Conservation (phyloP, 2,888 invertebrate species). For the Oeneis ivallda region DNA sequence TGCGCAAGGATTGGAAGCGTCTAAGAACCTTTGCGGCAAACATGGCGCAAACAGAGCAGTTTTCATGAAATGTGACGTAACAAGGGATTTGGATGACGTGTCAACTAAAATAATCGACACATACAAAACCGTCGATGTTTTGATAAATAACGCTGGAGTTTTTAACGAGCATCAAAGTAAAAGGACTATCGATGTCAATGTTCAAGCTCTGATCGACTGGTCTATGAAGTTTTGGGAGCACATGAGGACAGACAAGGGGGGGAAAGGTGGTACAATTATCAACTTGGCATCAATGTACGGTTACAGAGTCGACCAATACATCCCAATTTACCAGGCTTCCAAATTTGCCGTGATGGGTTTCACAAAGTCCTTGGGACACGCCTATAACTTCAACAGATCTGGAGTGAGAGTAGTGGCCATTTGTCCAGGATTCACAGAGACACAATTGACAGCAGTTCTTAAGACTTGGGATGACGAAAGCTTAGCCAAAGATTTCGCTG, state of each 20-base stretch:
- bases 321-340: slow-evolving; percentile 83
- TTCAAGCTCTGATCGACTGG: slow-evolving; percentile 57
- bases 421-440: slow-evolving; percentile 79
- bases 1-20: slow-evolving; percentile 59
- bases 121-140: slow-evolving; percentile 64
- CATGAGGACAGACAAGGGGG: slow-evolving; percentile 79
- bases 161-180: slow-evolving; percentile 46
- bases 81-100: slow-evolving; percentile 64
- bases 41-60: slow-evolving; percentile 69
- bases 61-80: slow-evolving; percentile 77
- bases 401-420: slow-evolving; percentile 78
- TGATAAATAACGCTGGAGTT: slow-evolving; percentile 73
- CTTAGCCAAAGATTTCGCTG: slow-evolving; percentile 41
- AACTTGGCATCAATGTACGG: slow-evolving; percentile 84
- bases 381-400: slow-evolving; percentile 65
- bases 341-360: slow-evolving; percentile 78
- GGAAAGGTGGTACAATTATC: slow-evolving; percentile 83
- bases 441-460: slow-evolving; percentile 46
- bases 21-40: slow-evolving; percentile 63
- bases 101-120: slow-evolving; percentile 53
- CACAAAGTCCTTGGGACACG: slow-evolving; percentile 71
- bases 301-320: slow-evolving; percentile 68
- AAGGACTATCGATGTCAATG: slow-evolving; percentile 62
- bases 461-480: slow-evolving; percentile 39
- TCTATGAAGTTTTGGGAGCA: slow-evolving; percentile 80